phyloP scores from a whole-genome alignment of 2,113 vertebrate species.

The Zosterops pallidus region DNA sequence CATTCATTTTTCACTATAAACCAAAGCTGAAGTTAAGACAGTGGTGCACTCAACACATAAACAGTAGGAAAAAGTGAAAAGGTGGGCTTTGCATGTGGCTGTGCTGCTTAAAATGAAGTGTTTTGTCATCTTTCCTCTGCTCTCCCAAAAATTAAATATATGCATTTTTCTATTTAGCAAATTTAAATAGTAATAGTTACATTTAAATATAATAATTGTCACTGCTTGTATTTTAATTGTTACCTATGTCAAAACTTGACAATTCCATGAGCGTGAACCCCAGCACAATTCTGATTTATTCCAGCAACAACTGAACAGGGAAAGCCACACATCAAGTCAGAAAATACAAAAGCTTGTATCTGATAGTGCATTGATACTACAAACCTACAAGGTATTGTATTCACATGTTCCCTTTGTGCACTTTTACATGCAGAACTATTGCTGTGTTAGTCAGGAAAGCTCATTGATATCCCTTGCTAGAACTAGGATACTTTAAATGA shows the following conservation, averaged over 20 bases:
- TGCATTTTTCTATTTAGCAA: neutral
- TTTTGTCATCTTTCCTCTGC: neutral
- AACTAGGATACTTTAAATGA: neutral
- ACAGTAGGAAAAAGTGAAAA: neutral
- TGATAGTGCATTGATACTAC: neutral
- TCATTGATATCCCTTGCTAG: neutral
- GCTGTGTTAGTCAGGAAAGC: neutral
- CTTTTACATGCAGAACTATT: neutral
- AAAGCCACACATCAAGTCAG: neutral
- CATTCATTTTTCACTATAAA: constrained; percentile 78
- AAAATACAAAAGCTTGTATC: neutral
- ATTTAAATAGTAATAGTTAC: neutral
- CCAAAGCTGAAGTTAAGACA: neutral
- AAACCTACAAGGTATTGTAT: neutral
- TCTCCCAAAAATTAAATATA: neutral
- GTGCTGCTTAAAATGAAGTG: neutral
- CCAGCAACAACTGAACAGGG: neutral
- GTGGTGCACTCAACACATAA: neutral
- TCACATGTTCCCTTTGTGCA: neutral
- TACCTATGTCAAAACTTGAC: neutral
- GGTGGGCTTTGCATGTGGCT: neutral
- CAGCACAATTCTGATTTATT: neutral
- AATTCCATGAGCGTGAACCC: neutral
- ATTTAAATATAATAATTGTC: neutral
- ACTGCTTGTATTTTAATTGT: neutral